These are phyloP conservation scores for Stigmatopora nigra DNA, from an alignment of 2,113 vertebrate species.

Conservation along the genomic window DNA sequence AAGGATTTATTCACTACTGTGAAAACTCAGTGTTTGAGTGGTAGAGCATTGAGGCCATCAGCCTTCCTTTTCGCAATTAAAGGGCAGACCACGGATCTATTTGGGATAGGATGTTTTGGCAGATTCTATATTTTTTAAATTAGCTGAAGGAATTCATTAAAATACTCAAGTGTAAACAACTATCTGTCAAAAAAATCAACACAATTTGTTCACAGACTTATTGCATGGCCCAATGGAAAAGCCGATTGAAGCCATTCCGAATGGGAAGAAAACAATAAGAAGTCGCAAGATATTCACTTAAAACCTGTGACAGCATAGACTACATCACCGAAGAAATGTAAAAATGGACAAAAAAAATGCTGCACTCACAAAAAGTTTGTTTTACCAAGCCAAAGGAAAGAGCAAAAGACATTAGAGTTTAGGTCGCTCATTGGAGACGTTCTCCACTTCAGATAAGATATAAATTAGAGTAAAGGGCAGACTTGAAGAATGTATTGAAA, in stretches of 20 bases:
- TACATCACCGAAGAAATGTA: neutral
- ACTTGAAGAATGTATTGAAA: neutral
- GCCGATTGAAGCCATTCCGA: no score
- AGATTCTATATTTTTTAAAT: no score
- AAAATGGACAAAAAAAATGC: neutral
- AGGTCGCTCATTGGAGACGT: neutral
- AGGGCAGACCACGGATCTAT: no score
- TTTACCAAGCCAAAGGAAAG: neutral
- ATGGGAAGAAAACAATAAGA: no score
- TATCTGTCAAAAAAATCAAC: no score
- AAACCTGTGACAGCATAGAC: neutral
- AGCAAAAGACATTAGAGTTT: neutral
- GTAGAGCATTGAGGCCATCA: neutral
- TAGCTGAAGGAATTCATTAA: no score
- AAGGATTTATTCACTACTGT: neutral
- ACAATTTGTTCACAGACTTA: no score
- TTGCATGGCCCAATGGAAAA: no score
- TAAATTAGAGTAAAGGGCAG: slow-evolving; percentile 1
- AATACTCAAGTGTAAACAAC: no score
- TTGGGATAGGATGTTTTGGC: no score
- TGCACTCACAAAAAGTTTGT: neutral
- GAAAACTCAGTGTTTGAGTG: neutral
- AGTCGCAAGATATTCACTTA: neutral
- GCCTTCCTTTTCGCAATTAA: neutral
- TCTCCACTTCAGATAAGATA: neutral